These are phyloP conservation scores for Lepus townsendii DNA, from an alignment of 2,797 vertebrate genomes.

Conservation along the genomic window DNA sequence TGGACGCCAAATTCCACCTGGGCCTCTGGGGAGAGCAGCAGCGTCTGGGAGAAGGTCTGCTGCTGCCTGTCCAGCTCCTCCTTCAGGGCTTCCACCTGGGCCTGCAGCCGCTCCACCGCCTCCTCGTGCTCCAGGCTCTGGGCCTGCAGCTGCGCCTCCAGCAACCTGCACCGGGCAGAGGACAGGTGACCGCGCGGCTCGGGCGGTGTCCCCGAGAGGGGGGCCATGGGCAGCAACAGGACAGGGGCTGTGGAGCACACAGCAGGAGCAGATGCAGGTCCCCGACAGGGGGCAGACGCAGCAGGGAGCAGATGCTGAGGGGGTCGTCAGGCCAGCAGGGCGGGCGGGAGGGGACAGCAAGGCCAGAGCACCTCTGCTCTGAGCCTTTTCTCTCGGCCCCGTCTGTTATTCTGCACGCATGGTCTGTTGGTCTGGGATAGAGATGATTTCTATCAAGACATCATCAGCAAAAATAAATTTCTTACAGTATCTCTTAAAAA, in stretches of 20 bases:
- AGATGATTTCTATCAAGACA: neutral
- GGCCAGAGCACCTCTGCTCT: neutral
- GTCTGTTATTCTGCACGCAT: neutral
- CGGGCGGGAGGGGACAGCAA: neutral
- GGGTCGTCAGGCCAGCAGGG: neutral
- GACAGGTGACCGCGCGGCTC: accelerated
- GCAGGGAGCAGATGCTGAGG: accelerated
- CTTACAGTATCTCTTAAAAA: neutral
- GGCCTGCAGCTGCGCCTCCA: constrained; percentile 96
- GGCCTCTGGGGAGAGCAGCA: constrained; percentile 93
- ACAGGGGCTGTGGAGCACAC: constrained; percentile 38
- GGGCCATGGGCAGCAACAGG: neutral
- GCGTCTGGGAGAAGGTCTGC: constrained; percentile 92
- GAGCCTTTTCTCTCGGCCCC: neutral
- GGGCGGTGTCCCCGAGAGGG: accelerated
- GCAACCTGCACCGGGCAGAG: constrained; percentile 88
- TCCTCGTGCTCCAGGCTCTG: constrained; percentile 92
- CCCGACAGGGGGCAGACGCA: accelerated
- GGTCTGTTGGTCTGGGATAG: neutral
- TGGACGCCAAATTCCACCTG: constrained; percentile 95
- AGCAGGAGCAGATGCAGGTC: neutral
- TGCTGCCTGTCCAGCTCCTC: constrained; percentile 95
- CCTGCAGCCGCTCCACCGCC: constrained; percentile 91
- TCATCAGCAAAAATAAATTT: constrained; percentile 19
- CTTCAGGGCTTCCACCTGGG: constrained; percentile 91